Conservation (phyloP, 2,113 vertebrate species). For the Catagonus wagneri region DNA sequence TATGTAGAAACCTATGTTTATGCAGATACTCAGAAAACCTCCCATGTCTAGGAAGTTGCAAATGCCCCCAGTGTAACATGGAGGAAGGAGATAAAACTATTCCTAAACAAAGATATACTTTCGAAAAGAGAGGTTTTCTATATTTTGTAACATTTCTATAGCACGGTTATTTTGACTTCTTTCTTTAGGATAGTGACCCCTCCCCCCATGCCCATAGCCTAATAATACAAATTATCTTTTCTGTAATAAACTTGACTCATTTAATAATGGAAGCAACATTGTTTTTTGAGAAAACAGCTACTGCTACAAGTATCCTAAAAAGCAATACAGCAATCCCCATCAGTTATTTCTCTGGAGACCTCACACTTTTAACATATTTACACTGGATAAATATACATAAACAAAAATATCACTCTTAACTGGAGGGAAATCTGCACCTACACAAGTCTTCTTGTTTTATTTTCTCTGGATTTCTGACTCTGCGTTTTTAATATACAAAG, state of each 20-base stretch:
- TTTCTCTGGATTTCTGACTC: neutral
- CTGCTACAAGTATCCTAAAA: conserved; percentile 48
- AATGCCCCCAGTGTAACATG: neutral
- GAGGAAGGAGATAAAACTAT: neutral
- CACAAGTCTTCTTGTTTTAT: neutral
- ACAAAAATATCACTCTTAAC: conserved; percentile 19
- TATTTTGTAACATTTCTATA: neutral
- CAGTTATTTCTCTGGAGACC: neutral
- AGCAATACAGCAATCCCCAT: neutral
- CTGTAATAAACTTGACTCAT: neutral
- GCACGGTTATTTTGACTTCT: neutral
- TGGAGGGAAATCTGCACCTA: neutral
- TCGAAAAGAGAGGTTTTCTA: neutral
- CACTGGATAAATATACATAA: neutral
- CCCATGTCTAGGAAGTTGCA: neutral
- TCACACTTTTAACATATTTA: neutral
- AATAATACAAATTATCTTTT: neutral
- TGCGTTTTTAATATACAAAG: conserved; percentile 42
- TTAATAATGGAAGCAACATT: conserved; percentile 48
- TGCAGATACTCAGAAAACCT: conserved; percentile 29
- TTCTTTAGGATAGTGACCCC: neutral
- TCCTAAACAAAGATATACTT: neutral
- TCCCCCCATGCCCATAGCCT: too few relatives aligned
- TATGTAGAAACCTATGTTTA: neutral
- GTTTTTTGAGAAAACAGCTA: conserved; percentile 11